Evolutionary conservation across 2,797 vertebrate species (phyloP).

Genomic region (Hozukius guyotensis): DNA sequence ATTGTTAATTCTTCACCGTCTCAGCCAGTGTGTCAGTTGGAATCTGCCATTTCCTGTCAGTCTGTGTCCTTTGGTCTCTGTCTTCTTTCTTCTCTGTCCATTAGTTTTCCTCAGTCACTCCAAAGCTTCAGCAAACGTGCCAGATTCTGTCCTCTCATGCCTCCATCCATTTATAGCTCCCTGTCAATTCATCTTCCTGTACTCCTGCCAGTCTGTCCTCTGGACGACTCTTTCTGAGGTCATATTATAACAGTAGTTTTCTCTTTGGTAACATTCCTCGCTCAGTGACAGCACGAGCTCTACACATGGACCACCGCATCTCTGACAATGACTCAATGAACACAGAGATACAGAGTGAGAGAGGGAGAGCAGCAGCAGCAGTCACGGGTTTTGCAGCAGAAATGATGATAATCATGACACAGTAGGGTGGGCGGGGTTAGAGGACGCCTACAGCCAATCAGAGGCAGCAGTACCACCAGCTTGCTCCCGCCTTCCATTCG

Average conservation of each 20-base stretch:
- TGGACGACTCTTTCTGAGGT: not conserved
- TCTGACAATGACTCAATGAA: constrained; percentile 69
- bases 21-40: not conserved
- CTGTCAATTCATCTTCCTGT: constrained; percentile 26
- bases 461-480: constrained; percentile 70
- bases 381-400: constrained; percentile 83
- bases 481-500: constrained; percentile 59
- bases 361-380: constrained; percentile 49
- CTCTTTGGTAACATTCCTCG: constrained; percentile 30
- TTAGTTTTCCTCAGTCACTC: constrained; percentile 34
- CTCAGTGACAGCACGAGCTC: constrained; percentile 44
- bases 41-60: not conserved
- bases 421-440: constrained; percentile 80
- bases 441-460: constrained; percentile 83
- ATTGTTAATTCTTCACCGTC: not conserved
- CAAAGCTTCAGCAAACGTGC: constrained; percentile 34
- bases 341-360: constrained; percentile 35
- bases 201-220: constrained; percentile 25
- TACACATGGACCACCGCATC: constrained; percentile 75
- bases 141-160: constrained; percentile 1
- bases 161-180: constrained; percentile 34
- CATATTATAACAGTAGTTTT: not conserved
- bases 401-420: constrained; percentile 76
- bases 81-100: constrained; percentile 14
- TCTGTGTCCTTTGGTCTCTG: constrained; percentile 8